A percentile compares a stretch with the other conserved stretches of the same genome.
Evolutionary conservation across 2,888 invertebrate species (phyloP).

Genomic region (Sinohyriopsis cumingii): DNA sequence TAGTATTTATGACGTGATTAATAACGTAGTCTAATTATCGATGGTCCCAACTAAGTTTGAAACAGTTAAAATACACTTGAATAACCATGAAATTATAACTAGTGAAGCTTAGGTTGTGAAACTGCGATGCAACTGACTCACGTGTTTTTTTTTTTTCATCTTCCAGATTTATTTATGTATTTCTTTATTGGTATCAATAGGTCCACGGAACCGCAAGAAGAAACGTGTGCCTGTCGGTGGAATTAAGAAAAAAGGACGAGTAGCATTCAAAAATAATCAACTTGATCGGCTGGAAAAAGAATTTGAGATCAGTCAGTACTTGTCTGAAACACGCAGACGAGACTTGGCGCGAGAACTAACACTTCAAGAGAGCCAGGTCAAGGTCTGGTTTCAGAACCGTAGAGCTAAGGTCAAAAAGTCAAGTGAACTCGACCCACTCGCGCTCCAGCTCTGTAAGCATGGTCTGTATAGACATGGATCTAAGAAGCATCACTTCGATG

Average conservation of each 20-base stretch:
- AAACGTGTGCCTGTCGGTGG: conserved; percentile 3
- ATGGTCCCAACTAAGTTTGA: no score
- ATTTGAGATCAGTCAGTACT: conserved; percentile 80
- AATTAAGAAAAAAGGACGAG: conserved; percentile 78
- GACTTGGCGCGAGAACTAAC: conserved; percentile 92
- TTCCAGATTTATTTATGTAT: no score
- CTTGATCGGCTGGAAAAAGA: conserved; percentile 88
- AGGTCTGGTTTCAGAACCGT: conserved; percentile 98
- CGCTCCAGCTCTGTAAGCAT: conserved; percentile 93
- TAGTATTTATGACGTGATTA: no score
- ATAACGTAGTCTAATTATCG: no score
- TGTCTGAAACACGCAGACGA: conserved; percentile 92
- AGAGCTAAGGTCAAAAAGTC: conserved; percentile 96
- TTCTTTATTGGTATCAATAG: conserved; percentile 12
- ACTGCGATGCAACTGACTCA: no score
- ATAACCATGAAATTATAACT: no score
- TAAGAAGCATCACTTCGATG: neutral
- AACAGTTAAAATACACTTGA: no score
- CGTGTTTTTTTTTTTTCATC: no score
- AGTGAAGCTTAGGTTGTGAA: no score
- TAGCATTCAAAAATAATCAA: conserved; percentile 93
- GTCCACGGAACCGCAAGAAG: conserved; percentile 26
- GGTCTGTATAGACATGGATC: conserved; percentile 88
- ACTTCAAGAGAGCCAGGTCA: conserved; percentile 95
- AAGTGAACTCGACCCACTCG: conserved; percentile 83